Evolutionary conservation across 2,888 invertebrate genomes (phyloP).

Genomic region (Sussaba pulchella): DNA sequence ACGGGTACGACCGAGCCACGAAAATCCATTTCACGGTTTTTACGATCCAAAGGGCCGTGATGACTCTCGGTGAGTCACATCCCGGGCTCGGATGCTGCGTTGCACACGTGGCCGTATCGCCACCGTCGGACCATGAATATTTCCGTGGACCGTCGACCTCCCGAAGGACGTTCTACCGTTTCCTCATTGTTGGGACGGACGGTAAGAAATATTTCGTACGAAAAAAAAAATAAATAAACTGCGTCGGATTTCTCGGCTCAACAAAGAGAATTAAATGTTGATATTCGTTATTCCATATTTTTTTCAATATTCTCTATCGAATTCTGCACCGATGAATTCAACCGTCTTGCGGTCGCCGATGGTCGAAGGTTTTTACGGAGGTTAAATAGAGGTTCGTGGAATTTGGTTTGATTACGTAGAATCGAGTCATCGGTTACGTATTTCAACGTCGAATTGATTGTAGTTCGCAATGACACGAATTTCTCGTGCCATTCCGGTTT

Average conservation of each 20-base stretch:
- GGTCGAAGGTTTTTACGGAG: too few relatives aligned
- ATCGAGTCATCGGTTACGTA: too few relatives aligned
- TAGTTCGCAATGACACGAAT: too few relatives aligned
- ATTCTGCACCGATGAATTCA: background rate
- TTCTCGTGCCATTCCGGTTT: too few relatives aligned
- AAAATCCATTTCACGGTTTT: slow-evolving; percentile 70
- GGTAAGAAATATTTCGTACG: background rate
- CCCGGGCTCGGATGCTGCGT: background rate
- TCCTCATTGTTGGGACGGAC: background rate
- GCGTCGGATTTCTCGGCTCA: background rate
- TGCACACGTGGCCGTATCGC: background rate
- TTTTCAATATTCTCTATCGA: too few relatives aligned
- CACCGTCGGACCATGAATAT: background rate
- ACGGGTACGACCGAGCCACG: slow-evolving; percentile 64
- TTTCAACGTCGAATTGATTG: too few relatives aligned
- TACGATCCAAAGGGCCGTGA: slow-evolving; percentile 42
- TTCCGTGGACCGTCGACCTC: slow-evolving; percentile 21
- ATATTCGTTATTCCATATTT: background rate
- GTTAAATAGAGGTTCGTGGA: too few relatives aligned
- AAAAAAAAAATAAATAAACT: slow-evolving; percentile 5
- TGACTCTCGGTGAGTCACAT: slow-evolving; percentile 13
- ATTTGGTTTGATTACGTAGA: too few relatives aligned
- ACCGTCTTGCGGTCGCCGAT: too few relatives aligned
- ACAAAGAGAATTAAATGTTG: background rate
- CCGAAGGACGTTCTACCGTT: slow-evolving; percentile 38